Percentiles rank a stretch among this genome's conserved stretches.
Conservation (phyloP, 1,140 invertebrate species). For the Macrostomum lignano region DNA sequence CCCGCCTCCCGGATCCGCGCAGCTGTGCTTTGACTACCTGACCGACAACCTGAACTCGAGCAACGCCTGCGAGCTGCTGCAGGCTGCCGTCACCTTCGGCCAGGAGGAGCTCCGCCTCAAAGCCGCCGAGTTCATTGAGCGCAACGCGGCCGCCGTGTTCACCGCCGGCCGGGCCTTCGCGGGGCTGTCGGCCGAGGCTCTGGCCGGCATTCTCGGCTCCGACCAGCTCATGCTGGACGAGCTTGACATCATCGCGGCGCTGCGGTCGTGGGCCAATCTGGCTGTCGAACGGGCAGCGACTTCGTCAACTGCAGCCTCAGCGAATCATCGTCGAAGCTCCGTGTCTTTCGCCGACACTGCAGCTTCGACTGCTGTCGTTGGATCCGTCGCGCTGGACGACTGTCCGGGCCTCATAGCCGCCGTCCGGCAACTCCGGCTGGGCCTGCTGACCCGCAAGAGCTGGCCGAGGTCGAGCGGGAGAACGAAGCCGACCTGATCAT, state of each 20-base stretch:
- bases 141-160: slow-evolving; percentile 18
- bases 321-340: no score
- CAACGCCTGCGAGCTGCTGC: slow-evolving; percentile 20
- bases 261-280: slow-evolving; percentile 19
- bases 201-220: slow-evolving; percentile 13
- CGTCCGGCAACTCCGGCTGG: slow-evolving; percentile 25
- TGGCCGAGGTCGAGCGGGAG: slow-evolving; percentile 16
- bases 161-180: slow-evolving; percentile 23
- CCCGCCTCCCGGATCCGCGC: no score
- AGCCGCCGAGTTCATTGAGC: slow-evolving; percentile 15
- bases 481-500: slow-evolving; percentile 19
- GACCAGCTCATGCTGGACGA: slow-evolving; percentile 18
- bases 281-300: no score
- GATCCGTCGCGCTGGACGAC: background rate
- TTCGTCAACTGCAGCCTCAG: no score
- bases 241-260: slow-evolving; percentile 14
- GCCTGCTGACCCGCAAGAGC: slow-evolving; percentile 17
- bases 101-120: slow-evolving; percentile 16
- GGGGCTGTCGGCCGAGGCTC: slow-evolving; percentile 17
- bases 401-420: slow-evolving; percentile 8
- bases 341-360: no score
- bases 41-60: slow-evolving; percentile 14
- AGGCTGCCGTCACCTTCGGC: slow-evolving; percentile 19
- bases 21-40: slow-evolving; percentile 16
- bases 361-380: no score